phyloP scores from a whole-genome alignment of 2,888 invertebrate species.

The Aradus depressus region DNA sequence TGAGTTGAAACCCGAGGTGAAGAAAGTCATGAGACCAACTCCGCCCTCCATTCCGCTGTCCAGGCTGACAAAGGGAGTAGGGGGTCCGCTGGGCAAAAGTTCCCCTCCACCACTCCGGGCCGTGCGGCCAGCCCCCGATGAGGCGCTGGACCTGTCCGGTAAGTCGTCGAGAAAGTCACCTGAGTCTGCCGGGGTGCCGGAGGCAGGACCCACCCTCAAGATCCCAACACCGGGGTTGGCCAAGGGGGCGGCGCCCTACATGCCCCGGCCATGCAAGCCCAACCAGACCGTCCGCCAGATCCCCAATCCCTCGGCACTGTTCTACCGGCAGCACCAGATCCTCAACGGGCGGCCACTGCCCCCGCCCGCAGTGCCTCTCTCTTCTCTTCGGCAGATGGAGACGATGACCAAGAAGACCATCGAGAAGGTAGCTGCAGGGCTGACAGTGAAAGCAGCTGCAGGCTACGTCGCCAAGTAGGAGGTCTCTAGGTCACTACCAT shows the following conservation, averaged over 20 bases:
- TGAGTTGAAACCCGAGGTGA: conserved; percentile 17
- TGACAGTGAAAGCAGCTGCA: conserved; percentile 31
- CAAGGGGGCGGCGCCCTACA: conserved; percentile 3
- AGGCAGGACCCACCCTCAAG: conserved; percentile 18
- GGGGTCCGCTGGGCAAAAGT: conserved; percentile 28
- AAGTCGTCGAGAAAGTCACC: conserved; percentile 35
- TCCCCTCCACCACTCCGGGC: conserved; percentile 19
- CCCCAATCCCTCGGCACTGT: conserved; percentile 50
- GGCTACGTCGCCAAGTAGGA: conserved; percentile 18
- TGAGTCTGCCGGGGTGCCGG: conserved; percentile 33
- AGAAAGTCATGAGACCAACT: conserved; percentile 37
- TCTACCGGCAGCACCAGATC: conserved; percentile 44
- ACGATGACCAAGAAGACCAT: conserved; percentile 32
- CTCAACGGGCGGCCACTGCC: conserved; percentile 26
- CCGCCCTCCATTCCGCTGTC: conserved; percentile 45
- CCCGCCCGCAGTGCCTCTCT: conserved; percentile 29
- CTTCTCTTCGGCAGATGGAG: conserved; percentile 30
- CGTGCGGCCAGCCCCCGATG: conserved; percentile 36
- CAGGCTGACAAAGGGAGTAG: conserved; percentile 34
- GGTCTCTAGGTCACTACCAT: too few relatives aligned
- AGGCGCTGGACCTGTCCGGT: conserved; percentile 44
- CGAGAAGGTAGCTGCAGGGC: conserved; percentile 33
- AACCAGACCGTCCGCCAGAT: conserved; percentile 52
- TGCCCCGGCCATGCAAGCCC: conserved; percentile 31
- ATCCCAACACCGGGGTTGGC: conserved; percentile 24